A percentile compares a stretch with the other conserved stretches of the same genome.
These are phyloP conservation scores for Marmota monax DNA, from an alignment of 2,113 vertebrate species.

Conservation along the genomic window DNA sequence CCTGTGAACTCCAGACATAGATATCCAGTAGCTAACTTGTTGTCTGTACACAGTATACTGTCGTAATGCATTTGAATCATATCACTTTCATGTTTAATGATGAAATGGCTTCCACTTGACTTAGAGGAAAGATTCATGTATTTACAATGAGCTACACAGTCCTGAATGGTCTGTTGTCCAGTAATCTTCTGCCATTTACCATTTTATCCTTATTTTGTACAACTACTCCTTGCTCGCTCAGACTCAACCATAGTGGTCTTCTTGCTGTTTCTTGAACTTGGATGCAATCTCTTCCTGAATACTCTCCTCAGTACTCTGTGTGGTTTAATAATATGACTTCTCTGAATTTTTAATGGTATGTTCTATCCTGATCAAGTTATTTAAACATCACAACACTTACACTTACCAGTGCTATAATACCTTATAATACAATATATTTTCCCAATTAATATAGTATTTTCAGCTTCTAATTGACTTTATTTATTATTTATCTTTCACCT, in stretches of 20 bases:
- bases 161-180: neutral
- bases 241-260: neutral
- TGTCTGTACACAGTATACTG: neutral
- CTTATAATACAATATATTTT: neutral
- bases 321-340: neutral
- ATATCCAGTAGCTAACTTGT: neutral
- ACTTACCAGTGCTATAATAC: neutral
- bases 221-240: too few relatives aligned
- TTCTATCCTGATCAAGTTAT: neutral
- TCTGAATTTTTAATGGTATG: neutral
- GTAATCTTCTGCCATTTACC: too few relatives aligned
- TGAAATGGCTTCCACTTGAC: neutral
- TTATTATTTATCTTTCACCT: neutral
- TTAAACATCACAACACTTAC: neutral
- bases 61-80: neutral
- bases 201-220: neutral
- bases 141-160: neutral
- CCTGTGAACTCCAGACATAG: neutral
- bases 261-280: neutral
- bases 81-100: neutral
- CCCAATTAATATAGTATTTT: neutral
- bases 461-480: neutral
- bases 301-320: neutral
- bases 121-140: neutral
- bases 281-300: neutral